Percentiles rank a stretch among this genome's conserved stretches.
Evolutionary conservation across 2,113 vertebrate species (phyloP).

Genomic region (human): DNA sequence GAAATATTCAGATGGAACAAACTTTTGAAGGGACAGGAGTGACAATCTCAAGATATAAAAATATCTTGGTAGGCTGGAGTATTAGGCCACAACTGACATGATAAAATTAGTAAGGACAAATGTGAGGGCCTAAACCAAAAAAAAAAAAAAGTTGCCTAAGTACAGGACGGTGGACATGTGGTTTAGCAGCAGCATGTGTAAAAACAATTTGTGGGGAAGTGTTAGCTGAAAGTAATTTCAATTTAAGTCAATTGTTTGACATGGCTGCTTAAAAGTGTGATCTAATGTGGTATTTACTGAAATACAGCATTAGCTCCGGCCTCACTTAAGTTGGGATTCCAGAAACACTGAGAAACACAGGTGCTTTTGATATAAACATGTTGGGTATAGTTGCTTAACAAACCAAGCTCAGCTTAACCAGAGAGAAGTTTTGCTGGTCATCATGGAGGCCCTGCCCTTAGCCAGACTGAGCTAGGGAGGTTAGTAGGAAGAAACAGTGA

Average conservation of each 20-base stretch:
- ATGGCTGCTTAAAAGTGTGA: background rate
- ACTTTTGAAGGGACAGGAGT: background rate
- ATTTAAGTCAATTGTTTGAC: conserved; percentile 46
- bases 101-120: conserved; percentile 19
- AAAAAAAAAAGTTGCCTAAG: background rate
- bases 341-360: conserved; percentile 18
- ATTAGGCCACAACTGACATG: background rate
- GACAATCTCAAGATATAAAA: conserved; percentile 20
- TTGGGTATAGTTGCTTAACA: background rate
- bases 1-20: background rate
- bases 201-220: background rate
- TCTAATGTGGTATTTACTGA: background rate
- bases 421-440: background rate
- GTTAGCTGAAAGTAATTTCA: conserved; percentile 52
- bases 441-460: too few relatives aligned
- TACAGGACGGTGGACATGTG: background rate
- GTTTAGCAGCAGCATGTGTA: conserved; percentile 34
- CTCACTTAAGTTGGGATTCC: background rate
- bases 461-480: background rate
- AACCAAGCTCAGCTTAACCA: background rate
- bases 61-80: background rate
- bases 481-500: background rate
- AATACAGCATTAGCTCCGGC: background rate
- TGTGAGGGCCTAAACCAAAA: background rate
- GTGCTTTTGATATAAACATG: background rate